Evolutionary conservation across 1,140 invertebrate genomes (phyloP), one percentile per base, ranked within the genome.

Genomic region (Notospermus geniculatus): DNA sequence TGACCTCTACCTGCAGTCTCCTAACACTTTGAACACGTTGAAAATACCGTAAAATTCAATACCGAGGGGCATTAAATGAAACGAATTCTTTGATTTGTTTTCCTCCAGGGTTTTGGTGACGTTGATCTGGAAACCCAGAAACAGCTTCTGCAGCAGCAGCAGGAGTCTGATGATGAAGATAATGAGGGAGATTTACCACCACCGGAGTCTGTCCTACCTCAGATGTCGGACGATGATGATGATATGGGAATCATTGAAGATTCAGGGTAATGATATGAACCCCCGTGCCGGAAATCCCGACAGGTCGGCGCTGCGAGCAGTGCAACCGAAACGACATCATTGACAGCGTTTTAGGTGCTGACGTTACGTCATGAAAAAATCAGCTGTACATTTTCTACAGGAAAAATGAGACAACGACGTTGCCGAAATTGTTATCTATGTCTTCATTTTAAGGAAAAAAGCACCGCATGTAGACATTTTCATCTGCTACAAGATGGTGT

Each of bases 81-180:
- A 9, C 13, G 23, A 9, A 59, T 62, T 41, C n/a, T 22, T 62
- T 22, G 50, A n/a, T n/a, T n/a, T n/a, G n/a, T n/a, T n/a, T n/a
- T n/a, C n/a, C 29, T 65, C 22, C 53, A 80, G 77, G 80, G 80
- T 54, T 82, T 82, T 72, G 74, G 72, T 54, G 77, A 77, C 55
- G 78, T 71, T 61, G 79, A 82, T 63, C 70, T 80, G 2, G 73
- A 71, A 65, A 66, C 70, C 19, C 68, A 55, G 58, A 57, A 19
- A 50, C 36, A 19, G 39, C n/a, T n/a, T n/a, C n/a, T n/a, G n/a
- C 41, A 19, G 36, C 17, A 25, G 60, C 61, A 53, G 36, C 64
- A 57, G 53, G 71, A 63, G 43, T 66, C 68, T 32, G 70, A 71
- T 43, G 67, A 71, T 29, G 71, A 69, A 53, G 62, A 62, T n/a